Base-by-base conservation (phyloP, 2,888 invertebrate species). In the Neoaliturus tenellus region DNA sequence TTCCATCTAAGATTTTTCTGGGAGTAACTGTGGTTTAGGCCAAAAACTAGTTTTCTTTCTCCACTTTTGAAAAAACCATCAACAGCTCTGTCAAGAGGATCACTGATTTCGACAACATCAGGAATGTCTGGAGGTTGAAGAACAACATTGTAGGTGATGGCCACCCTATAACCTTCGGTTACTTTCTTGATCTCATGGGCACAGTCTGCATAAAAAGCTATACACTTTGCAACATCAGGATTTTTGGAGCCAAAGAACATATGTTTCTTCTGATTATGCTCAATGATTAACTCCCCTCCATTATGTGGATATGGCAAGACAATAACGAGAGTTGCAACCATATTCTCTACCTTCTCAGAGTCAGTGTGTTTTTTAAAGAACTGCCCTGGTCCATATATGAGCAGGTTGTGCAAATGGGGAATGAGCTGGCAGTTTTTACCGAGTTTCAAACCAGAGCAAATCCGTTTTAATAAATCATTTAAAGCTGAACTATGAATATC, bases 311-410 rank as follows among this genome's bases (percentile, higher is more conserved):
- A 33, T 33, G 67, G 67, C n/a, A 67, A 35, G 35, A 67, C 33
- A 67, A 67, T 67, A 33, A 67, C 67, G 4, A 67, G 67, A 67
- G 67, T 67, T 17, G 67, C 67, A n/a, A 67, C n/a, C 31, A 67
- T 67, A 35, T 67, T 67, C n/a, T 31, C 12, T 67, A 31, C 33
- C 14, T 67, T 31, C n/a, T 67, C 67, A 17, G 67, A 67, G 35
- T 67, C 67, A 8, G 33, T 67, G 31, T 67, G 28, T n/a, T 33
- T 67, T 10, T 67, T 67, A 17, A 31, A 67, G 67, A 67, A 28
- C 35, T 67, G 31, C 4, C 31, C 31, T 3, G 67, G 67, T 2
- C 31, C 31, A n/a, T 67, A 31, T 8, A 67, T 35, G 17, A 67
- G 35, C 67, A 67, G 3, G 67, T 67, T 67, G 31, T 67, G 28